Evolutionary conservation across 2,797 vertebrate genomes (phyloP).

Genomic region (Lutjanus argentimaculatus): DNA sequence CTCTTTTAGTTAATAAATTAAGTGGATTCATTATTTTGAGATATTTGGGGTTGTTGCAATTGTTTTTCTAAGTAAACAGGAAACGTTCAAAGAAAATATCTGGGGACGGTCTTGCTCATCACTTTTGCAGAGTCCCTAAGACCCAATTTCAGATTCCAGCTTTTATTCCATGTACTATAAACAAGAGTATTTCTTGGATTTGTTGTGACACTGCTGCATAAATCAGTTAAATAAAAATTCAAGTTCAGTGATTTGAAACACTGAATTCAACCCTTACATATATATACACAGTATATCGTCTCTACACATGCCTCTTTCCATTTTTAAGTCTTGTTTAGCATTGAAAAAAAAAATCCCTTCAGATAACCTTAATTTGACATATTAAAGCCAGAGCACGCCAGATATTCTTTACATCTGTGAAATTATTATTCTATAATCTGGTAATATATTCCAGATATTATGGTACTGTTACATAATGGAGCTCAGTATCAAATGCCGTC

Average conservation of each 20-base stretch:
- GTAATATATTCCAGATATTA: slow-evolving; percentile 73
- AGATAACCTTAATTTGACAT: slow-evolving; percentile 26
- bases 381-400: slow-evolving; percentile 30
- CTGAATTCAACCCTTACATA: neutral
- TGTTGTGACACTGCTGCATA: neutral
- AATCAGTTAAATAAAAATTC: neutral
- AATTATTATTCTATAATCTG: slow-evolving; percentile 72
- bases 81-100: neutral
- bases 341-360: neutral
- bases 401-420: slow-evolving; percentile 55
- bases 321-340: neutral
- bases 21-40: neutral
- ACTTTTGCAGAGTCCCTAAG: neutral
- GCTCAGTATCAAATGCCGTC: slow-evolving; percentile 63
- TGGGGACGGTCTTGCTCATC: no score
- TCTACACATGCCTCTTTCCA: neutral
- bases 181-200: neutral
- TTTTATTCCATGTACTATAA: neutral
- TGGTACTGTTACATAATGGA: slow-evolving; percentile 65
- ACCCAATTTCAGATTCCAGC: neutral
- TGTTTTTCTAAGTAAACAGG: neutral
- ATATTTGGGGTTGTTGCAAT: neutral
- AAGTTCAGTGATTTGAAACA: slow-evolving; percentile 4
- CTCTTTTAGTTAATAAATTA: neutral
- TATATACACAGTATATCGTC: no score